Evolutionary conservation across 2,888 invertebrate species (phyloP).

Genomic region (Lasiommata megera): DNA sequence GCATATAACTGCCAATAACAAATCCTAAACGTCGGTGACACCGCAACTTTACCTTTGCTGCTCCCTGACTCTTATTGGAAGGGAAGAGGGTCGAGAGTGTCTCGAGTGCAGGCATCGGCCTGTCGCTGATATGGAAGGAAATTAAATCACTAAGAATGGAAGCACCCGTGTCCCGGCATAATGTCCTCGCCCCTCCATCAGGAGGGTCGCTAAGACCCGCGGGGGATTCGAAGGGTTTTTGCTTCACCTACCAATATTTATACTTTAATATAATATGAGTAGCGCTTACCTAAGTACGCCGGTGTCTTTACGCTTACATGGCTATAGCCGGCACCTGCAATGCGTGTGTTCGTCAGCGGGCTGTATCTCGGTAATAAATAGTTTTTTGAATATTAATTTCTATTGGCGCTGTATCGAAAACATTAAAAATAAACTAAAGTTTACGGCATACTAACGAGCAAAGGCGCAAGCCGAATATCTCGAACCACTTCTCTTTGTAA

Average conservation of each 20-base stretch:
- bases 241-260: conserved; percentile 23
- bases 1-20: conserved; percentile 36
- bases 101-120: background rate
- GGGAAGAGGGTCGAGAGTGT: conserved; percentile 4
- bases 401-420: no score
- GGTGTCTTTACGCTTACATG: background rate
- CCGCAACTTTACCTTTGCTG: background rate
- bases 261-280: conserved; percentile 8
- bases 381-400: no score
- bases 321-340: no score
- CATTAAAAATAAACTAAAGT: no score
- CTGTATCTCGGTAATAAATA: no score
- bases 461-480: no score
- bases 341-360: no score
- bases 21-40: conserved; percentile 30
- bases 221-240: conserved; percentile 31
- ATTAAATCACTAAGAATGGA: conserved; percentile 42
- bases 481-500: no score
- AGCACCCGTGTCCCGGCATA: conserved; percentile 39
- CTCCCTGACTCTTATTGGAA: background rate
- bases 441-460: no score
- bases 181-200: conserved; percentile 29
- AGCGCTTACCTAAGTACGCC: background rate
- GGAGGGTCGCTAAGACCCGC: conserved; percentile 31
- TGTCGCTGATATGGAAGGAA: conserved; percentile 34